Conservation (phyloP, 2,888 invertebrate genomes). For the Sacculina carcini region DNA sequence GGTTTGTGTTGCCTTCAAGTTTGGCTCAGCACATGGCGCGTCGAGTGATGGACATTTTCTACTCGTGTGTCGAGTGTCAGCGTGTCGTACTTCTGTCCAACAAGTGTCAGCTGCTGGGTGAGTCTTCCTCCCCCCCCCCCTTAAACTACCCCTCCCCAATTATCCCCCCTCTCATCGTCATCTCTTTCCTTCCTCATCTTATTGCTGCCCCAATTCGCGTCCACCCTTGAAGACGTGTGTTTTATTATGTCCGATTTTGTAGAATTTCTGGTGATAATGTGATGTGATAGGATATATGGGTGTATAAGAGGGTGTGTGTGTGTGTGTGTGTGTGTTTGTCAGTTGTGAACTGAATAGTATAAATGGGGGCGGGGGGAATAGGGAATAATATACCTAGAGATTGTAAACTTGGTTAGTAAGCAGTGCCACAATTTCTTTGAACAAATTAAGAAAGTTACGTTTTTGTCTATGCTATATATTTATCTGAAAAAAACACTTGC, state of each 20-base stretch:
- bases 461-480: too few relatives aligned
- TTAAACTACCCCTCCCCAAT: not conserved
- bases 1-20: not conserved
- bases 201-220: not conserved
- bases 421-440: not conserved
- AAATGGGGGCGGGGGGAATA: not conserved
- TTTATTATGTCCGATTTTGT: not conserved
- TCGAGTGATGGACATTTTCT: not conserved
- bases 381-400: not conserved
- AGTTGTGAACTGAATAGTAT: too few relatives aligned
- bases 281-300: not conserved
- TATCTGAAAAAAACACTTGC: too few relatives aligned
- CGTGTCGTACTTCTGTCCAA: not conserved
- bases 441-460: not conserved
- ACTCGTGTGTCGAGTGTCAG: not conserved
- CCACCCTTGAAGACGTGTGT: too few relatives aligned
- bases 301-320: too few relatives aligned
- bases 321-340: too few relatives aligned
- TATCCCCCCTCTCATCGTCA: not conserved
- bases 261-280: not conserved
- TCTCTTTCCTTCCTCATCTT: not conserved
- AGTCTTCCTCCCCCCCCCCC: not conserved
- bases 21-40: not conserved
- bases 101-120: conserved; percentile 2
- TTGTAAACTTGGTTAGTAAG: not conserved